A percentile compares a stretch with the other conserved stretches of the same genome.
These are phyloP conservation scores for Coregonus suidteri DNA, from an alignment of 2,797 vertebrate species.

Conservation along the genomic window DNA sequence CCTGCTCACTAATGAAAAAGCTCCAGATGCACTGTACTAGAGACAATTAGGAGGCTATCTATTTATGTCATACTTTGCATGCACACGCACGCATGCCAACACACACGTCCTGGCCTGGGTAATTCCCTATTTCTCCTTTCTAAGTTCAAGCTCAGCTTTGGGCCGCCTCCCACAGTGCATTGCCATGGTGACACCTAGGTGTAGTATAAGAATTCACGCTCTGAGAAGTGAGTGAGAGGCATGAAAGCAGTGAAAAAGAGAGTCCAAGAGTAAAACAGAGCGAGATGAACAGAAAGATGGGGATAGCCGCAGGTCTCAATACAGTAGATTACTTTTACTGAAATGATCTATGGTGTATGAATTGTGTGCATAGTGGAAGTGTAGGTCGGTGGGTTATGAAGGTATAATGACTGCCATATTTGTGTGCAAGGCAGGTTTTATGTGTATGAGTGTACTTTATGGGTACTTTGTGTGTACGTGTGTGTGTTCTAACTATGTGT, in stretches of 20 bases:
- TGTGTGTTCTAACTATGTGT: constrained; percentile 17
- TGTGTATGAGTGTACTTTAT: constrained; percentile 6
- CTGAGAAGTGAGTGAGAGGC: constrained; percentile 7
- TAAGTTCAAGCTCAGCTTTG: constrained; percentile 34
- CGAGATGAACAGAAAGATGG: background rate
- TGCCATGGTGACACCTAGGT: constrained; percentile 47
- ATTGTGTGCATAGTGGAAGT: too few relatives aligned
- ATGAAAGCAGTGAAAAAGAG: constrained; percentile 15
- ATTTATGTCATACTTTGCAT: background rate
- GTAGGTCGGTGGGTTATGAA: background rate
- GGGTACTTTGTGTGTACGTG: too few relatives aligned
- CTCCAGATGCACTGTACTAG: background rate
- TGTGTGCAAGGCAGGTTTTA: constrained; percentile 7
- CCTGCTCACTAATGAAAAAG: constrained; percentile 1
- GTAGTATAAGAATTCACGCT: constrained; percentile 28
- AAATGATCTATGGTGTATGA: too few relatives aligned
- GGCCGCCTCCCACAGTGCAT: constrained; percentile 41
- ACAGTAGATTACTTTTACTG: too few relatives aligned
- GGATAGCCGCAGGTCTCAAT: background rate
- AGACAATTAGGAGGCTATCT: background rate
- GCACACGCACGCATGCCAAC: background rate
- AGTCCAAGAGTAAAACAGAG: background rate
- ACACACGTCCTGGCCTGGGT: background rate
- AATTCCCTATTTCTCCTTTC: background rate
- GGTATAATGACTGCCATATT: constrained; percentile 11